phyloP scores from a whole-genome alignment of 2,888 invertebrate genomes.

The Protodeltote pygarga region DNA sequence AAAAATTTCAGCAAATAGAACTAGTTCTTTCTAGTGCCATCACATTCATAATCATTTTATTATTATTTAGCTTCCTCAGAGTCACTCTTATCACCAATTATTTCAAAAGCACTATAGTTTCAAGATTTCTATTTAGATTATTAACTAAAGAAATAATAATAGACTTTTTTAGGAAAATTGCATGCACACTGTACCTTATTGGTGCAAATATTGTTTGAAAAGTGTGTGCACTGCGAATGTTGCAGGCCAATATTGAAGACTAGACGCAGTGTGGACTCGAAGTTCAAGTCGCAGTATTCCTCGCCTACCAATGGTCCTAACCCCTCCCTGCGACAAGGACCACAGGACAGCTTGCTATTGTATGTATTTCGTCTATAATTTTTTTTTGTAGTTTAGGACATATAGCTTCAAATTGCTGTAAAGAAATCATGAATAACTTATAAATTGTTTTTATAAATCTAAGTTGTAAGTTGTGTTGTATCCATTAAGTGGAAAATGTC shows the following conservation, averaged over 20 bases:
- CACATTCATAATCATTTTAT: constrained; percentile 48
- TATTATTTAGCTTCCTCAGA: constrained; percentile 50
- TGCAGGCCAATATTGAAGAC: constrained; percentile 78
- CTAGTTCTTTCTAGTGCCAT: constrained; percentile 34
- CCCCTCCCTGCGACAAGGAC: constrained; percentile 90
- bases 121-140: constrained; percentile 23
- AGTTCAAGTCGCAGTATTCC: constrained; percentile 88
- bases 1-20: constrained; percentile 24
- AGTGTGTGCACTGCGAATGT: constrained; percentile 32
- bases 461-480: too few relatives aligned
- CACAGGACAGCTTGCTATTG: constrained; percentile 92
- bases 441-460: not conserved
- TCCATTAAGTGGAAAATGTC: too few relatives aligned
- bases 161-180: constrained; percentile 24
- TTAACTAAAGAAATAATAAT: not conserved
- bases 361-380: constrained; percentile 79
- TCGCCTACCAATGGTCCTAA: constrained; percentile 90
- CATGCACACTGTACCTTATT: constrained; percentile 25
- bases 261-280: constrained; percentile 77
- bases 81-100: constrained; percentile 36
- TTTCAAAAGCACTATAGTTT: constrained; percentile 39
- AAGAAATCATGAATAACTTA: not conserved
- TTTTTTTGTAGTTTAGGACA: too few relatives aligned
- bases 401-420: too few relatives aligned
- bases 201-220: constrained; percentile 15